A percentile compares a stretch with the other conserved stretches of the same genome.
Conservation (phyloP, 2,888 invertebrate species). For the Mesoligia furuncula region DNA sequence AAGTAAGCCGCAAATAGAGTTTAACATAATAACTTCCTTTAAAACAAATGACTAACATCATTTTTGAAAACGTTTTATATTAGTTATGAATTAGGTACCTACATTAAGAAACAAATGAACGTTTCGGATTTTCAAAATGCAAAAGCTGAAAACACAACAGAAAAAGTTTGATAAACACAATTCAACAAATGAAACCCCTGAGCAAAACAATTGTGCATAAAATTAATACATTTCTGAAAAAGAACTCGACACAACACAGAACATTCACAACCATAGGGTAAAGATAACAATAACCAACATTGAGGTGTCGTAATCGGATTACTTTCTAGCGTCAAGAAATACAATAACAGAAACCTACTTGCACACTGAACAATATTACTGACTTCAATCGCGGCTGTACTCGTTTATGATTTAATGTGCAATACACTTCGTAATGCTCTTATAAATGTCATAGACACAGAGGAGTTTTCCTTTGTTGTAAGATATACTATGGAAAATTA, state of each 20-base stretch:
- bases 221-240: background rate
- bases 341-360: conserved; percentile 56
- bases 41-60: conserved; percentile 18
- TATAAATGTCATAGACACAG: conserved; percentile 50
- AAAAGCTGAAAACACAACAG: background rate
- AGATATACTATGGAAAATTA: conserved; percentile 42
- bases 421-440: conserved; percentile 49
- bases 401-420: conserved; percentile 47
- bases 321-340: conserved; percentile 51
- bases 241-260: conserved; percentile 10
- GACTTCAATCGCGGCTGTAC: conserved; percentile 39
- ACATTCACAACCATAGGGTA: conserved; percentile 8
- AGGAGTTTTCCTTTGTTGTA: conserved; percentile 51
- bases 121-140: background rate
- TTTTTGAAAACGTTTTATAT: conserved; percentile 4
- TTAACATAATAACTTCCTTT: conserved; percentile 27
- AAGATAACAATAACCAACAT: conserved; percentile 38
- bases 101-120: background rate
- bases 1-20: conserved; percentile 31
- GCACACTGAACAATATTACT: conserved; percentile 46
- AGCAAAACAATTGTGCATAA: conserved; percentile 5
- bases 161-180: background rate
- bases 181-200: background rate
- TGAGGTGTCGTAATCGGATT: conserved; percentile 47
- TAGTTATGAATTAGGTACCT: too few relatives aligned